Evolutionary conservation across 2,113 vertebrate genomes (phyloP).

Genomic region (Anthoscopus minutus): DNA sequence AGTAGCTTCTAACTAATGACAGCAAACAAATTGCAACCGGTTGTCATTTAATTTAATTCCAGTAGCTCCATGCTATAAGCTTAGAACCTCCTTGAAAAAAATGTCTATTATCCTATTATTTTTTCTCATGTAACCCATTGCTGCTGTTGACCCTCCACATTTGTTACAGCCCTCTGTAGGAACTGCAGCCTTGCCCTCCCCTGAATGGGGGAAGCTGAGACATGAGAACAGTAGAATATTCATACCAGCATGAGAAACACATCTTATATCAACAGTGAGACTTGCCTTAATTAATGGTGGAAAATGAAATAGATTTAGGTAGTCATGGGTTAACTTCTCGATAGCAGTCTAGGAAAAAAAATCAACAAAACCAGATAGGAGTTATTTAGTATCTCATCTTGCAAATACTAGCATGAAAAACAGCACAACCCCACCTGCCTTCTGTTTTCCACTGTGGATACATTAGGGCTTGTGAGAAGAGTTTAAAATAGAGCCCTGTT

Average conservation of each 20-base stretch:
- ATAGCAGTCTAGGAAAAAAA: constrained; percentile 83
- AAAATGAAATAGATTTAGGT: constrained; percentile 93
- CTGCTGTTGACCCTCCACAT: background rate
- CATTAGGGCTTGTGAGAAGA: background rate
- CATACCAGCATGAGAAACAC: background rate
- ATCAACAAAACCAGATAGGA: background rate
- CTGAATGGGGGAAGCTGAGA: background rate
- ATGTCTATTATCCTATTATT: constrained; percentile 20
- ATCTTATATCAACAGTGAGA: background rate
- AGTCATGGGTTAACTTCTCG: constrained; percentile 90
- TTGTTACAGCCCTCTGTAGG: background rate
- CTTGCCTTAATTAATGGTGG: constrained; percentile 91
- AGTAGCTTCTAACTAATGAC: background rate
- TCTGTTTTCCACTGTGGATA: background rate
- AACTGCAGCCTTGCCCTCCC: background rate
- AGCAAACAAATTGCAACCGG: background rate
- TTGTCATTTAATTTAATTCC: background rate
- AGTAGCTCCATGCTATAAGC: background rate
- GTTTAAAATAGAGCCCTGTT: background rate
- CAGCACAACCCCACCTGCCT: background rate
- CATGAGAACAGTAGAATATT: background rate
- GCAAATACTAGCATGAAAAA: background rate
- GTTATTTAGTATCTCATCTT: constrained; percentile 8
- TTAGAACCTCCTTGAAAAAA: constrained; percentile 8
- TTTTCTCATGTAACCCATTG: background rate